Base-by-base conservation (phyloP, 2,888 invertebrate genomes). In the Napeogenes inachia region DNA sequence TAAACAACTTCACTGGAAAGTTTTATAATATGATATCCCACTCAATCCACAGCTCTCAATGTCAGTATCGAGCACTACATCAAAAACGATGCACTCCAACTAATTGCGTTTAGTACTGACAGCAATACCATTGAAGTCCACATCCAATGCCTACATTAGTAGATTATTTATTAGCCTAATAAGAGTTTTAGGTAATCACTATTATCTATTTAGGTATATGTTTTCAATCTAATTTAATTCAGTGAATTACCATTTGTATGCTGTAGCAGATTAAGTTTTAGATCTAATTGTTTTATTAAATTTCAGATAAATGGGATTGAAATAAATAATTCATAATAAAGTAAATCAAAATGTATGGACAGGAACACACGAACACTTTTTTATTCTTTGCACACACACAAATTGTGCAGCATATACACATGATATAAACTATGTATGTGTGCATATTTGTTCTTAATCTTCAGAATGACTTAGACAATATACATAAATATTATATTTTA, bases 1-100 rank as follows among this genome's bases (percentile, higher is more conserved):
- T 47, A 46, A n/a, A 33, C 33, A 47, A 47, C 3, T 35, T 35
- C 6, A 38, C 47, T 57, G 57, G 60, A 59, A 61, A 54, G 42
- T 61, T 82, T 81, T 83, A 80, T 74, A 72, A 71, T 73, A 74
- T 77, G 21, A 21, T 21, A 21, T 21, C 21, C 21, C 78, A 76
- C 78, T 81, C 73, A 65, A 74, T 68, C 74, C 73, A 75, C 77
- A 68, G 69, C 72, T 65, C 54, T 45, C 54, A 68, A 72, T 76
- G 77, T 79, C 80, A 75, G 80, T 79, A 79, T 74, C 78, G 76
- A 73, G 81, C 78, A 83, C 86, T 86, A 86, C 87, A 86, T 90
- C 89, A 88, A 89, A 89, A 90, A 89, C 86, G 86, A 73, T 83
- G 87, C 89, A 90, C 89, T 90, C 87, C 80, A 85, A 86, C 87